These are phyloP conservation scores for Acleris laterana DNA, from an alignment of 2,888 invertebrate genomes.

Conservation along the genomic window DNA sequence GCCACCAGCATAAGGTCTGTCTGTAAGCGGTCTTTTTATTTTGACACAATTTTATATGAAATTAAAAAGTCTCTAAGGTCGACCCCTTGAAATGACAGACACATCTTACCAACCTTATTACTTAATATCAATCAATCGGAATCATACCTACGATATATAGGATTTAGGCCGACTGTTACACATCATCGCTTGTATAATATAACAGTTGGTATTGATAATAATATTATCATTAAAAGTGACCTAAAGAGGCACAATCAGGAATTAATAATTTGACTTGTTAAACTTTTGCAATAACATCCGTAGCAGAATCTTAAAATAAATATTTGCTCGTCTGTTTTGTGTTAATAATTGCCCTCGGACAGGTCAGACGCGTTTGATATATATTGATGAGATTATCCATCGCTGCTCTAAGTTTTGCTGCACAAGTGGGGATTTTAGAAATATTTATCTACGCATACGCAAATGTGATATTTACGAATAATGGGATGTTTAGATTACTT, in stretches of 20 bases:
- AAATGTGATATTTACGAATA: too few species aligned
- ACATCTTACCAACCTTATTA: not conserved
- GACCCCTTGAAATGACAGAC: too few species aligned
- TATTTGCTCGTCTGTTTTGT: slow-evolving; percentile 55
- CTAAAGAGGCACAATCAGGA: not conserved
- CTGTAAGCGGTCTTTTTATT: too few species aligned
- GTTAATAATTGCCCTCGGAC: slow-evolving; percentile 61
- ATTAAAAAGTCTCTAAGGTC: too few species aligned
- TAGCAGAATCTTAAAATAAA: slow-evolving; percentile 9
- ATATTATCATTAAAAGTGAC: not conserved
- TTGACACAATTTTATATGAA: too few species aligned
- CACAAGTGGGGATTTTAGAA: slow-evolving; percentile 23
- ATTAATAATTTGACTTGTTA: not conserved
- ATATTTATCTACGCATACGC: not conserved
- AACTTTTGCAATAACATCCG: slow-evolving; percentile 21
- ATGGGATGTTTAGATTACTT: too few species aligned
- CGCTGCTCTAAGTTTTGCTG: slow-evolving; percentile 49
- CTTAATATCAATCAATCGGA: not conserved
- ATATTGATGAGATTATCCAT: slow-evolving; percentile 72
- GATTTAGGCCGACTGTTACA: too few species aligned
- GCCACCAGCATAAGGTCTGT: too few species aligned
- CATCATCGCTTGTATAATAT: not conserved
- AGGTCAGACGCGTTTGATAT: slow-evolving; percentile 69
- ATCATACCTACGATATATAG: too few species aligned
- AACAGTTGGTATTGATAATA: not conserved